Evolutionary conservation across 2,888 invertebrate species (phyloP).

Genomic region (Apotomis turbidana): DNA sequence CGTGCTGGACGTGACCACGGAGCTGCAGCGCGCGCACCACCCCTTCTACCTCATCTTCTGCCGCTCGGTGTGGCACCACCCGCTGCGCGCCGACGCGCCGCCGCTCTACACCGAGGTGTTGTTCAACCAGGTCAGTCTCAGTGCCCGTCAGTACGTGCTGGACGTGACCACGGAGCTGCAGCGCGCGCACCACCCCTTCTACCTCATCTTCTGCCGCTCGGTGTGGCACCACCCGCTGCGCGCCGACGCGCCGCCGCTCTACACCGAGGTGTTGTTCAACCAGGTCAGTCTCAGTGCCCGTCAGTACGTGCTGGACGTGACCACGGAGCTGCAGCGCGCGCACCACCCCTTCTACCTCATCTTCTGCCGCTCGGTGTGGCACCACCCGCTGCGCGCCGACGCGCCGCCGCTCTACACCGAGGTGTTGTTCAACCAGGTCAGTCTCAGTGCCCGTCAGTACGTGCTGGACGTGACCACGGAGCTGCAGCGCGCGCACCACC

Average conservation of each 20-base stretch:
- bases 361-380: conserved; percentile 98
- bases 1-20: conserved; percentile 97
- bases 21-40: conserved; percentile 95
- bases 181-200: conserved; percentile 96
- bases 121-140: conserved; percentile 71
- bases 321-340: conserved; percentile 96
- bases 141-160: conserved; percentile 90
- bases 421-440: conserved; percentile 79
- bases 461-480: conserved; percentile 98
- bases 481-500: conserved; percentile 95
- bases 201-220: conserved; percentile 98
- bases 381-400: conserved; percentile 92
- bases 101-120: conserved; percentile 95
- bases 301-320: conserved; percentile 97
- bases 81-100: conserved; percentile 92
- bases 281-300: conserved; percentile 70
- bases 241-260: conserved; percentile 94
- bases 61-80: conserved; percentile 97
- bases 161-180: conserved; percentile 98
- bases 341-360: conserved; percentile 98
- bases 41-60: conserved; percentile 99
- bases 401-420: conserved; percentile 97
- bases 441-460: conserved; percentile 82
- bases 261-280: conserved; percentile 90
- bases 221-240: conserved; percentile 96